Evolutionary conservation across 2,888 invertebrate species (phyloP), one percentile per base, ranked within the genome.

Genomic region (Formica aserva): DNA sequence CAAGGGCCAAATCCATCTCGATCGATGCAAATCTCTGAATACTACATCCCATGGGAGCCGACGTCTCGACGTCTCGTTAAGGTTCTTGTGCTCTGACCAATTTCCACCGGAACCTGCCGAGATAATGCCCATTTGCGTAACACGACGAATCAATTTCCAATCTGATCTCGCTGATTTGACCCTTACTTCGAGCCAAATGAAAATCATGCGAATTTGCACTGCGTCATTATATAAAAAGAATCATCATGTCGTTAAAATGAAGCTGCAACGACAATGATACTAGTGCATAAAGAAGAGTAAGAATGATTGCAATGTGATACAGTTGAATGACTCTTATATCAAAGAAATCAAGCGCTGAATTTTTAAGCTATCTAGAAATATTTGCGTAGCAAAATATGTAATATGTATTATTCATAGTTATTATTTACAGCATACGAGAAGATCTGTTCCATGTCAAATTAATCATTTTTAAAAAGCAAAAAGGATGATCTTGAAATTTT

Each of bases 121-220:
- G 55, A 83, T 82, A 83, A 83, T 83, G 57, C 32, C 35, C 18
- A 71, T 83, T 83, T 81, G 41, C 26, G 41, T 71, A 71, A 32
- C 29, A 52, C 52, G 71, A 48, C 63, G 57, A 83, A 81, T 71
- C 83, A 71, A 81, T 83, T 83, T 71, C 71, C 48, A 67, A 76
- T 76, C 35, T 52, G 35, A 52, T 26, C 38, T 57, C 48, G 4
- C 22, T 15, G 32, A 65, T 75, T 45, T 32, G n/a, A 8, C 2
- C 18, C 45, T 66, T 35, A 48, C 6, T 35, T 8, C 11, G 35
- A n/a, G 11, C 11, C n/a, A 65, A 32, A 22, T 32, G n/a, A 35
- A 8, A 52, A 66, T 35, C 32, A 22, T 48, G 8, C 15, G 2
- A 32, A 62, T 18, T 52, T 6, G 52, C 52, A 8, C 8, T 48